A percentile compares a stretch with the other conserved stretches of the same genome.
Evolutionary conservation across 2,797 vertebrate species (phyloP).

Genomic region (Enteromius afrohamiltoni): DNA sequence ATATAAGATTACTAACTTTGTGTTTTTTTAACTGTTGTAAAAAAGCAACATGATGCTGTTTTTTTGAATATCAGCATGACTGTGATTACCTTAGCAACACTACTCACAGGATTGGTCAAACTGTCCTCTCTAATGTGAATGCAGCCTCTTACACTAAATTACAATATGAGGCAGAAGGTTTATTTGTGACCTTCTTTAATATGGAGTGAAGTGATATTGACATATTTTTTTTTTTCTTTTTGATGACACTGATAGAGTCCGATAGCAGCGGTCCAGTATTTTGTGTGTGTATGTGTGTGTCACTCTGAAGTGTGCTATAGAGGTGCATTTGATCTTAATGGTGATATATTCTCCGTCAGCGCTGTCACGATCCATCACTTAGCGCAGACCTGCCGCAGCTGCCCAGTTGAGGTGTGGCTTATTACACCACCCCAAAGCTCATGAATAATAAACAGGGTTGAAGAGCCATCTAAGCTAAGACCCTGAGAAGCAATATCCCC

Average conservation of each 20-base stretch:
- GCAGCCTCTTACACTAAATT: background rate
- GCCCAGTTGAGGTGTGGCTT: conserved; percentile 92
- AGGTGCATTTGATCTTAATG: conserved; percentile 93
- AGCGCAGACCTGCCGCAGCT: conserved; percentile 80
- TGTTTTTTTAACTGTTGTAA: background rate
- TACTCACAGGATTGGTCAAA: background rate
- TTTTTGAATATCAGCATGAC: background rate
- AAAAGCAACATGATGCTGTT: background rate
- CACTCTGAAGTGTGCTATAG: conserved; percentile 74
- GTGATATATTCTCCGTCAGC: conserved; percentile 90
- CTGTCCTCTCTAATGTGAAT: background rate
- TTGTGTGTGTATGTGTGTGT: conserved; percentile 46
- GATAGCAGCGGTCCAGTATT: conserved; percentile 54
- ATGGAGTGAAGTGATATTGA: background rate
- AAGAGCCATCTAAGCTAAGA: conserved; percentile 79
- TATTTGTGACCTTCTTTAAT: conserved; percentile 9
- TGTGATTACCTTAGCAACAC: background rate
- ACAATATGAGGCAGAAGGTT: background rate
- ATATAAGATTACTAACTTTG: background rate
- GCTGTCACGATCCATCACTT: conserved; percentile 94
- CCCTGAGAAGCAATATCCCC: conserved; percentile 60
- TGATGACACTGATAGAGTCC: conserved; percentile 56
- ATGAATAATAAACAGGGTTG: conserved; percentile 91
- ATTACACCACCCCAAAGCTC: conserved; percentile 86
- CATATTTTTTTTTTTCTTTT: conserved; percentile 62